phyloP scores from a whole-genome alignment of 2,797 vertebrate species.

The Furcifer pardalis region DNA sequence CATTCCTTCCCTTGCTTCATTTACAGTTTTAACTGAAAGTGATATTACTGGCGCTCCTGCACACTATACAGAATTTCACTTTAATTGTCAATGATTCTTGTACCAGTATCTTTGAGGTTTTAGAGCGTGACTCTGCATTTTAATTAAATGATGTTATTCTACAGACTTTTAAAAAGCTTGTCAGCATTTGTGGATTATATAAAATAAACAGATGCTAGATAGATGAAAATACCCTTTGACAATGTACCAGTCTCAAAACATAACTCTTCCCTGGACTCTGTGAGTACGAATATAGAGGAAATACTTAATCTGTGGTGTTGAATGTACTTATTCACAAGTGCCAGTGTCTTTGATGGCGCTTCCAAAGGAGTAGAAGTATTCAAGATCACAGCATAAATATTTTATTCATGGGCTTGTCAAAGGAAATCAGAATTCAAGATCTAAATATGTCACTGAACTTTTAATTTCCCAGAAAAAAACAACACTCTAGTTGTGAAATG shows the following conservation, averaged over 20 bases:
- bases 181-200: conserved; percentile 42
- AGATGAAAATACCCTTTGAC: conserved; percentile 34
- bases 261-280: not conserved
- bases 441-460: not conserved
- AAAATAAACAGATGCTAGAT: conserved; percentile 40
- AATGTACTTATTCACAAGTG: conserved; percentile 35
- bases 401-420: conserved; percentile 21
- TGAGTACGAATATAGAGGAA: conserved; percentile 41
- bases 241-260: conserved; percentile 24
- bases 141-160: not conserved
- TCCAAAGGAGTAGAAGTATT: conserved; percentile 18
- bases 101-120: conserved; percentile 31
- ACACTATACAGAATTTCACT: conserved; percentile 10
- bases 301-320: conserved; percentile 21
- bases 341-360: conserved; percentile 24
- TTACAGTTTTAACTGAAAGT: conserved; percentile 10
- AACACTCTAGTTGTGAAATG: not conserved
- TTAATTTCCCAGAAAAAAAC: not conserved
- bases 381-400: not conserved
- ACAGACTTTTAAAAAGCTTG: not conserved
- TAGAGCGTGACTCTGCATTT: conserved; percentile 32
- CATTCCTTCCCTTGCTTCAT: conserved; percentile 2
- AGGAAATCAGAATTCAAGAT: conserved; percentile 4
- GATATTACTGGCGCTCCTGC: not conserved
- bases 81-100: conserved; percentile 24